Evolutionary conservation across 2,888 invertebrate genomes (phyloP).

Genomic region (Polyploca ridens): DNA sequence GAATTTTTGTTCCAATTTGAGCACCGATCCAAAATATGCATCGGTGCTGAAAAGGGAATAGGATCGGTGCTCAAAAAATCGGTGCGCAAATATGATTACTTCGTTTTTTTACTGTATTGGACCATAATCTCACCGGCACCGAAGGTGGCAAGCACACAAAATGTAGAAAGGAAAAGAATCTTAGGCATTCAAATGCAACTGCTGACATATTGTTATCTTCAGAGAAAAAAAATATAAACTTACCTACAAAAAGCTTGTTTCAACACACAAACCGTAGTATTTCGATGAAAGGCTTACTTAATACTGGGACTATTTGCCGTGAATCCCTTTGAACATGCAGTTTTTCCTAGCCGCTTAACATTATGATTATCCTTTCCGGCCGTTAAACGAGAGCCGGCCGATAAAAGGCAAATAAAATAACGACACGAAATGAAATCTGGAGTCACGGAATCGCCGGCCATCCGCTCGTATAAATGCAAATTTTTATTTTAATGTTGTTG

Average conservation of each 20-base stretch:
- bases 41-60: too few relatives aligned
- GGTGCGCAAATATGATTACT: too few relatives aligned
- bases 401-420: conserved; percentile 65
- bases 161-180: too few relatives aligned
- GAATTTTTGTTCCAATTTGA: too few relatives aligned
- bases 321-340: conserved; percentile 40
- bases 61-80: too few relatives aligned
- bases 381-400: conserved; percentile 57
- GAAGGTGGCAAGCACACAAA: too few relatives aligned
- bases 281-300: conserved; percentile 29
- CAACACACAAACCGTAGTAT: conserved; percentile 29
- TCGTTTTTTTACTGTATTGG: too few relatives aligned
- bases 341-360: conserved; percentile 58
- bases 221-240: conserved; percentile 22
- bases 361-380: conserved; percentile 58
- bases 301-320: conserved; percentile 40
- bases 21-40: too few relatives aligned
- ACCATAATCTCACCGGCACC: too few relatives aligned
- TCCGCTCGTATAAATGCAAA: conserved; percentile 61
- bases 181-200: too few relatives aligned
- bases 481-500: conserved; percentile 51
- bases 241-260: conserved; percentile 25
- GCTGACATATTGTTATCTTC: too few relatives aligned
- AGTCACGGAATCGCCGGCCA: conserved; percentile 44
- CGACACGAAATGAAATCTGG: conserved; percentile 51